Conservation (phyloP, 2,888 invertebrate genomes). For the Hemicrepidius hirtus region DNA sequence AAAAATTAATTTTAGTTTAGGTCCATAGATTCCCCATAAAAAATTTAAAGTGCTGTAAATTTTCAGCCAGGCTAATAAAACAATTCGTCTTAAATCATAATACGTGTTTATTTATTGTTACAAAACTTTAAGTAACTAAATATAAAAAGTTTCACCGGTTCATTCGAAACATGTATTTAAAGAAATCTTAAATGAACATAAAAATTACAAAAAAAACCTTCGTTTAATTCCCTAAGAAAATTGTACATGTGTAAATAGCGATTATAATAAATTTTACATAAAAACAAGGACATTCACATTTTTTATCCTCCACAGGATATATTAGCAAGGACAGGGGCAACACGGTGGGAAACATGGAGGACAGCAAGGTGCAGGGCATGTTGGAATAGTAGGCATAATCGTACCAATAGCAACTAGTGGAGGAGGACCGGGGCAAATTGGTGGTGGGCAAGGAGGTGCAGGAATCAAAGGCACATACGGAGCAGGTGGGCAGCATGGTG, state of each 20-base stretch:
- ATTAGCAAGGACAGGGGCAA: constrained; percentile 60
- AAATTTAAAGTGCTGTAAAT: too few relatives aligned
- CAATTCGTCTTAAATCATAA: too few relatives aligned
- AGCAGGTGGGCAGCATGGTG: constrained; percentile 60
- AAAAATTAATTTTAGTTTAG: too few relatives aligned
- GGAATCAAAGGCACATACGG: constrained; percentile 60
- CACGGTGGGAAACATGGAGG: constrained; percentile 51
- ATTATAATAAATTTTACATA: too few relatives aligned
- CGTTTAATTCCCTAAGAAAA: too few relatives aligned
- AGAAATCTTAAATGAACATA: background rate
- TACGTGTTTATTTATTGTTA: too few relatives aligned
- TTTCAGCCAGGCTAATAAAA: too few relatives aligned
- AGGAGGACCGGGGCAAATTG: constrained; percentile 51
- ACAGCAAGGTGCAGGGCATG: constrained; percentile 56
- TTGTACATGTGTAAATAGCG: too few relatives aligned
- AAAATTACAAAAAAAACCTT: too few relatives aligned
- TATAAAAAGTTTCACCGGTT: too few relatives aligned
- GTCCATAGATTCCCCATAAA: too few relatives aligned
- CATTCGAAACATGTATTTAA: background rate
- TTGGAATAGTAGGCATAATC: constrained; percentile 50
- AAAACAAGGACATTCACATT: background rate
- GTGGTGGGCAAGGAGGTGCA: constrained; percentile 63
- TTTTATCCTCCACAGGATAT: background rate
- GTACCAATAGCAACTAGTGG: constrained; percentile 54
- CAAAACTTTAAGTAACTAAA: too few relatives aligned